Percentiles rank a stretch among this genome's conserved stretches.
These are phyloP conservation scores for Peromyscus aztecus DNA, from an alignment of 2,797 vertebrate genomes.

Conservation along the genomic window DNA sequence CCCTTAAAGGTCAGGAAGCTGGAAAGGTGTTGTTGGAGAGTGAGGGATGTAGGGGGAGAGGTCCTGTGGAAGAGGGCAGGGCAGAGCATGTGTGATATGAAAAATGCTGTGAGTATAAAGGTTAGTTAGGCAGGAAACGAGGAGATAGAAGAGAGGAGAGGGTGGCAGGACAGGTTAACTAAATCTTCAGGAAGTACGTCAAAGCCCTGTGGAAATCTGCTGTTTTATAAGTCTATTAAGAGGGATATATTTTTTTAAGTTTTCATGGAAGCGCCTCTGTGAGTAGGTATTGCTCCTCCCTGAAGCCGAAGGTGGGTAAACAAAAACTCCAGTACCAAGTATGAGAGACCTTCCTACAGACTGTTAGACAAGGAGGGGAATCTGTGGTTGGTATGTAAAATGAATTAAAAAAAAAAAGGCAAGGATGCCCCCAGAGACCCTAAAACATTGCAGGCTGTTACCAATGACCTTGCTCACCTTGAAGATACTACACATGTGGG, in stretches of 20 bases:
- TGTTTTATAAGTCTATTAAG: not conserved
- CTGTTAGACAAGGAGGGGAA: not conserved
- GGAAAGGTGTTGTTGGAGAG: not conserved
- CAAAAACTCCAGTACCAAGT: not conserved
- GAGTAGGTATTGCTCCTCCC: not conserved
- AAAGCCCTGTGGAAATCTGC: not conserved
- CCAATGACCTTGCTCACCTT: not conserved
- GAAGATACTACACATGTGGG: not conserved
- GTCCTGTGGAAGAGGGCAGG: not conserved
- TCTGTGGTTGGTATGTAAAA: no score
- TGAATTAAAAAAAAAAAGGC: not conserved
- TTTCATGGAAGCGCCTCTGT: not conserved
- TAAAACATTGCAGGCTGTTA: not conserved
- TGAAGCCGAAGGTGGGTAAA: not conserved
- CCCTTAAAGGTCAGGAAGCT: not conserved
- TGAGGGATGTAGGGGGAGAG: not conserved
- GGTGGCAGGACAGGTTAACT: not conserved
- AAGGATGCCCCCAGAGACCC: not conserved
- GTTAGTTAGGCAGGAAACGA: not conserved
- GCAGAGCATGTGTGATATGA: not conserved
- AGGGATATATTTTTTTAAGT: no score
- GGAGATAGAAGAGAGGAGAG: not conserved
- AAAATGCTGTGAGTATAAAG: not conserved
- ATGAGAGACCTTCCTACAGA: not conserved
- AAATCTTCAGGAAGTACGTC: not conserved